Evolutionary conservation across 2,888 invertebrate genomes (phyloP).

Genomic region (Lasioglossum oenotherae): DNA sequence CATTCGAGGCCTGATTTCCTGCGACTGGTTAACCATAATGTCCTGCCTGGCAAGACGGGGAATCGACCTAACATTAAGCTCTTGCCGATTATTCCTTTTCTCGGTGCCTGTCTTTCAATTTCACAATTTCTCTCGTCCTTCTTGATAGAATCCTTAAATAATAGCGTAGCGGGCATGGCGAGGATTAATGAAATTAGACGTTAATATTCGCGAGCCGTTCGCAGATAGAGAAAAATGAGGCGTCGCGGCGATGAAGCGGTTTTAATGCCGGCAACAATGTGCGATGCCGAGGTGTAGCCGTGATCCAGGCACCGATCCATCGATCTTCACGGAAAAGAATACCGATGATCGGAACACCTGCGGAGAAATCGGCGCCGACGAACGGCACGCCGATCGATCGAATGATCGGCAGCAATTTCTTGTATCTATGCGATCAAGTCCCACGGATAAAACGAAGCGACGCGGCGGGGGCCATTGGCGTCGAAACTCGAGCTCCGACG

Average conservation of each 20-base stretch:
- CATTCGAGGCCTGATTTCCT: constrained; percentile 38
- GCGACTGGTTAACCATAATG: constrained; percentile 20
- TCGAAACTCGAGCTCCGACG: constrained; percentile 65
- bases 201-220: constrained; percentile 16
- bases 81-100: background rate
- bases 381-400: constrained; percentile 53
- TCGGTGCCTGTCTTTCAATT: background rate
- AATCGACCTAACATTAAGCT: background rate
- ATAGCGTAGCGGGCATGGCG: background rate
- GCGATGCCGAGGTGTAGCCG: constrained; percentile 35
- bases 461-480: constrained; percentile 28
- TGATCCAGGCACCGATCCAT: constrained; percentile 67
- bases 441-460: constrained; percentile 49
- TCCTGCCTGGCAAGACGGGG: background rate
- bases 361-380: constrained; percentile 70
- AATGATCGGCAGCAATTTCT: constrained; percentile 62
- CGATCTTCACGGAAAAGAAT: constrained; percentile 53
- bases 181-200: constrained; percentile 28
- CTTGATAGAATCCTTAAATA: background rate
- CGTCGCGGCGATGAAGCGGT: constrained; percentile 39
- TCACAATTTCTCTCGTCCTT: background rate
- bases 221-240: background rate
- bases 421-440: constrained; percentile 53
- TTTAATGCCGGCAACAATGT: constrained; percentile 50
- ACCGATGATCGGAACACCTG: constrained; percentile 65